Base-by-base conservation (phyloP, 2,888 invertebrate genomes). In the Tetragnatha montana region DNA sequence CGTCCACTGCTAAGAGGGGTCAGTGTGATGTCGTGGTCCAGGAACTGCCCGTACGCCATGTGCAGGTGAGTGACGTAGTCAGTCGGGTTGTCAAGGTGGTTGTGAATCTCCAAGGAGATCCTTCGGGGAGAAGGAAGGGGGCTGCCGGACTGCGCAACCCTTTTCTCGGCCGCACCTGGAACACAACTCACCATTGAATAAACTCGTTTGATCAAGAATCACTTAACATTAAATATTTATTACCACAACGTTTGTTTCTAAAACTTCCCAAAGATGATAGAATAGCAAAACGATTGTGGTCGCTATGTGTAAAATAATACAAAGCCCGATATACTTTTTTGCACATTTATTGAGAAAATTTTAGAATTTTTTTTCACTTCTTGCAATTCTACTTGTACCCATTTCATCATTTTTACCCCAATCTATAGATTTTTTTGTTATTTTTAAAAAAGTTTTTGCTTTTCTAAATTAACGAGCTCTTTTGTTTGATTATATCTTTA, bases 21-120 rank as follows among this genome's bases (percentile, higher is more conserved):
- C 95, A 98, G 96, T 0, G 98, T 98, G 83, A 98, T 95, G 93
- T 98, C 98, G 94, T 99, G 98, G 93, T 98, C 98, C 22, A 98
- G 93, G 92, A 99, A 94, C 93, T 98, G 98, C 0, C 98, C 98
- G 92, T 96, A 98, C 94, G 98, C 98, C 98, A 98, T 98, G 73
- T 97, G 95, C 96, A 98, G 97, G 21, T 98, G 94, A 0, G 98
- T 97, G 93, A 91, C 87, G 60, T 98, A 98, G 0, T 97, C 97
- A 6, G 92, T 91, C 8, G 92, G 91, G 68, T 91, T 91, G 81
- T 92, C 91, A 10, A 91, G 21, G 68, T 92, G 91, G 8, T 88
- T 71, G 93, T 98, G 98, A 80, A 98, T 96, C 0, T 96, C 95
- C 0, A 97, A 96, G 0, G 98, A 98, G 69, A 98, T 95, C 0